Evolutionary conservation across 2,113 vertebrate genomes (phyloP).

Genomic region (Hippocampus comes): DNA sequence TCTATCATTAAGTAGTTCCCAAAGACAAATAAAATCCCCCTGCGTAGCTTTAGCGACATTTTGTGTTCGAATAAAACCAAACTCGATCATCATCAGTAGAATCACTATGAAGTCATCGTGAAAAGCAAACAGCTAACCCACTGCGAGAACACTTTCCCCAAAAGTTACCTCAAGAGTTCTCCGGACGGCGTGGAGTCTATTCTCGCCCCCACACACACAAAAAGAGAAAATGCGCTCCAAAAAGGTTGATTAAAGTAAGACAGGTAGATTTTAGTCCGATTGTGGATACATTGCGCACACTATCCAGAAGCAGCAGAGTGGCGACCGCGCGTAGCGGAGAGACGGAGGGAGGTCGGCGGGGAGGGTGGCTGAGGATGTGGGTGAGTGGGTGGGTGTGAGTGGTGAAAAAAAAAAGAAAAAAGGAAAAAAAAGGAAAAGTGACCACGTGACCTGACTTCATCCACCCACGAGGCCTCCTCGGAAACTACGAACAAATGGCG

Average conservation of each 20-base stretch:
- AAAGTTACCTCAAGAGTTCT: constrained; percentile 15
- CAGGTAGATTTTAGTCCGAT: constrained; percentile 19
- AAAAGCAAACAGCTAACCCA: constrained; percentile 9
- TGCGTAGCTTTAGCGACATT: background rate
- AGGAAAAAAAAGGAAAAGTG: constrained; percentile 64
- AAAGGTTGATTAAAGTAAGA: constrained; percentile 8
- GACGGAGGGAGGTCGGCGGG: constrained; percentile 34
- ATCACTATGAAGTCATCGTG: constrained; percentile 1
- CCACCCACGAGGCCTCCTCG: constrained; percentile 57
- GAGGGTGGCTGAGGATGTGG: constrained; percentile 12
- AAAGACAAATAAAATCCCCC: background rate
- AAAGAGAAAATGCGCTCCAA: background rate
- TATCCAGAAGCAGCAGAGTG: constrained; percentile 34
- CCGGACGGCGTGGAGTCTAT: constrained; percentile 11
- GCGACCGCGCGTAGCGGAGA: constrained; percentile 39
- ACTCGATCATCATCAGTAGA: background rate
- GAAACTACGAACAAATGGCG: constrained; percentile 47
- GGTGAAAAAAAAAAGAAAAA: background rate
- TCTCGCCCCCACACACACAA: background rate
- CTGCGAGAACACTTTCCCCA: constrained; percentile 8
- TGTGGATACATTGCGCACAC: constrained; percentile 11
- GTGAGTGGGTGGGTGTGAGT: constrained; percentile 71
- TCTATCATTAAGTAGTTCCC: background rate
- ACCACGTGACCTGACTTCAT: constrained; percentile 67
- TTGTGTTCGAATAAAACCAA: background rate